phyloP scores from a whole-genome alignment of 2,888 invertebrate genomes.

The Folsomia manolachei region DNA sequence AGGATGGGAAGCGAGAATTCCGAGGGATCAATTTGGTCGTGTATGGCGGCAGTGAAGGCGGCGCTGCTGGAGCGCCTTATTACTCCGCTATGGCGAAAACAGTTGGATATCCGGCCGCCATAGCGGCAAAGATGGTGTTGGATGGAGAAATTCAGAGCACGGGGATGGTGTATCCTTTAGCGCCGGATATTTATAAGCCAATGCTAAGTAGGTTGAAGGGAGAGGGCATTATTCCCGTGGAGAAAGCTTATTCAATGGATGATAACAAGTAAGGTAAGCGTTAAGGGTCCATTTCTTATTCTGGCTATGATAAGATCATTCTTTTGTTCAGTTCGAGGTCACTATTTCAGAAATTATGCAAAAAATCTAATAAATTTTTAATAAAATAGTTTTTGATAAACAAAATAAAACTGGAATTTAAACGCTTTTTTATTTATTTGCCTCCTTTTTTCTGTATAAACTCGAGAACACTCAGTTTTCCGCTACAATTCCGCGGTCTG shows the following conservation, averaged over 20 bases:
- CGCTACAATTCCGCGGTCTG: too few species aligned
- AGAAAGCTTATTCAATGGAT: slow-evolving; percentile 58
- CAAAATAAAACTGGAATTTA: too few species aligned
- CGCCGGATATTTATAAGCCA: slow-evolving; percentile 87
- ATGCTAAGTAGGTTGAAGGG: slow-evolving; percentile 79
- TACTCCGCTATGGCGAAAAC: slow-evolving; percentile 96
- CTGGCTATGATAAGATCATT: too few species aligned
- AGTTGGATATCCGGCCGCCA: slow-evolving; percentile 90
- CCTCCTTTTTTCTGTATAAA: too few species aligned
- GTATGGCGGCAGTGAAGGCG: slow-evolving; percentile 69
- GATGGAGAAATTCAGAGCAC: slow-evolving; percentile 98
- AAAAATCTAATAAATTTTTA: too few species aligned
- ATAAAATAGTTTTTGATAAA: too few species aligned
- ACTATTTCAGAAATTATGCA: too few species aligned
- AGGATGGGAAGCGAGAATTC: slow-evolving; percentile 76
- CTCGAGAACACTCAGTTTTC: too few species aligned
- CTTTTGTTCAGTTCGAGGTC: too few species aligned
- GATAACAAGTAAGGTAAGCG: slow-evolving; percentile 14
- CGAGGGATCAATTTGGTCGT: slow-evolving; percentile 83
- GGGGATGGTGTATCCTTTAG: slow-evolving; percentile 88
- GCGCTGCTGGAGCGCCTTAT: slow-evolving; percentile 17
- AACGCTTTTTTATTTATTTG: too few species aligned
- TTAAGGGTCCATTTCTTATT: too few species aligned
- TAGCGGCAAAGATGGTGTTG: slow-evolving; percentile 95
- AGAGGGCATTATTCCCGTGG: slow-evolving; percentile 75